phyloP scores from a whole-genome alignment of 1,140 invertebrate species.

The Subanguina moxae region DNA sequence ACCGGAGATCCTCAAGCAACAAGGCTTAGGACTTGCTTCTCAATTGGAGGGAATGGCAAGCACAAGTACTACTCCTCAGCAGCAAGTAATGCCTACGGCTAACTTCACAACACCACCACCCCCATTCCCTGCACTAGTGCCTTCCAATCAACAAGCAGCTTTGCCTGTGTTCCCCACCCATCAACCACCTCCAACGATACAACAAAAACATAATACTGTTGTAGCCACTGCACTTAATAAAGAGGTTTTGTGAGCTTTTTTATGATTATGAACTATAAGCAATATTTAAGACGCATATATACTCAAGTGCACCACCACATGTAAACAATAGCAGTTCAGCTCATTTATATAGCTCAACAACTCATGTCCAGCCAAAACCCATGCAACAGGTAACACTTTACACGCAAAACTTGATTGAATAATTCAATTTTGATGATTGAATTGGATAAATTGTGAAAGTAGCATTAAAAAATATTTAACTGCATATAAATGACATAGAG shows the following conservation, averaged over 20 bases:
- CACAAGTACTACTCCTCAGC: background rate
- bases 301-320: no score
- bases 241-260: no score
- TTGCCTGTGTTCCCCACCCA: background rate
- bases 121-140: background rate
- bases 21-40: background rate
- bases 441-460: no score
- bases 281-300: no score
- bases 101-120: background rate
- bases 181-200: constrained; percentile 5
- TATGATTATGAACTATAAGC: no score
- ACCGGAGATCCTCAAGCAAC: constrained; percentile 16
- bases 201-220: background rate
- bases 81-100: background rate
- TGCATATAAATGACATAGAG: no score
- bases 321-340: no score
- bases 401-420: no score
- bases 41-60: background rate
- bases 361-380: background rate
- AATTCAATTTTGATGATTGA: no score
- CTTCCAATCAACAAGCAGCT: background rate
- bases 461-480: no score
- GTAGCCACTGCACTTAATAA: no score
- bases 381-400: no score
- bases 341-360: background rate